phyloP scores from a whole-genome alignment of 2,797 vertebrate species.

The Syngnathus acus region DNA sequence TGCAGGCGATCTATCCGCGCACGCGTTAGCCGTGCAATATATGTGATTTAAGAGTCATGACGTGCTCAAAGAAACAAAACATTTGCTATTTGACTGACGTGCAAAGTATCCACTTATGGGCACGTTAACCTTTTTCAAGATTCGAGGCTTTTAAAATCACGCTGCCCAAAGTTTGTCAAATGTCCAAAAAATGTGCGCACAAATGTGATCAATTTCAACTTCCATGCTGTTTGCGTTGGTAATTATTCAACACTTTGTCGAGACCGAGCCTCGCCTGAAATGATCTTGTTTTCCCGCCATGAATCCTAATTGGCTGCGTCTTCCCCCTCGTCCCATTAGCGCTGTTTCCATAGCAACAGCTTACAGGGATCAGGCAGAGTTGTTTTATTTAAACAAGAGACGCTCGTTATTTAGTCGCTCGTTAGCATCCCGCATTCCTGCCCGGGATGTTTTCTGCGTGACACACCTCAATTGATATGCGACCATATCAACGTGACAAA shows the following conservation, averaged over 20 bases:
- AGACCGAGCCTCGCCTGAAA: not conserved
- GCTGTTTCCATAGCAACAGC: not conserved
- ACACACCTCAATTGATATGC: no score
- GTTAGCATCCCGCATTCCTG: not conserved
- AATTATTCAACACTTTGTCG: not conserved
- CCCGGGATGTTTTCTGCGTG: not conserved
- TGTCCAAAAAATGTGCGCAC: not conserved
- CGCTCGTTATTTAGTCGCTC: not conserved
- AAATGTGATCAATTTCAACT: not conserved
- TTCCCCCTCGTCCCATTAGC: no score
- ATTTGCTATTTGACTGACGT: no score
- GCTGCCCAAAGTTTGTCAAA: not conserved
- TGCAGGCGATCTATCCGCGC: no score
- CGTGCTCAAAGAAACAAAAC: no score
- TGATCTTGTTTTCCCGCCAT: not conserved
- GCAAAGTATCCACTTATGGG: no score
- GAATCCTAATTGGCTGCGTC: conserved; percentile 1
- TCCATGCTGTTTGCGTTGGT: not conserved
- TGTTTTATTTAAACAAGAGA: not conserved
- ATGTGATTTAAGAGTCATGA: no score
- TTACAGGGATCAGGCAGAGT: not conserved
- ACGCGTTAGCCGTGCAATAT: no score
- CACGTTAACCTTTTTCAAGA: no score
- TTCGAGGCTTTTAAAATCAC: no score
- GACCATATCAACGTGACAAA: no score